Evolutionary conservation across 2,888 invertebrate genomes (phyloP), one percentile per base, ranked within the genome.

Genomic region (Dusona sp.): DNA sequence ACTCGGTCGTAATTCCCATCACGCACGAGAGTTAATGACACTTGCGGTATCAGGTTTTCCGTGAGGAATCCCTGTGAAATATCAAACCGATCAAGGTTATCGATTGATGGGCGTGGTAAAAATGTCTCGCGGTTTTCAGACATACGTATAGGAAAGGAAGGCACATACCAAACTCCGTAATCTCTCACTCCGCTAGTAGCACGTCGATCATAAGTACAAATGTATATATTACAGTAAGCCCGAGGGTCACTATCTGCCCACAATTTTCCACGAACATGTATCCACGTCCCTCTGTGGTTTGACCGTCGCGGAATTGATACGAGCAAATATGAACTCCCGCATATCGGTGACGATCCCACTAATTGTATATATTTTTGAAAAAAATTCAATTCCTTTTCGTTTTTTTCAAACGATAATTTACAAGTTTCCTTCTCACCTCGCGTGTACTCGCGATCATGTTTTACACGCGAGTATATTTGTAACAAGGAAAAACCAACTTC

Each of bases 41-140:
- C 54, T 87, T 29, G 48, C 8, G 88, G 80, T 89, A 90, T 91
- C 90, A 84, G 89, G 87, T 90, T 91, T 90, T 88, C 57, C 64
- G 29, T 25, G 87, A 86, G 89, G 91, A 90, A 92, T 92, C 88
- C 83, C 77, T 79, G 88, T 61, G 74, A 75, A 75, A 38, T 64
- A 85, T 65, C 67, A 74, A 73, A 65, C 64, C 79, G 79, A 87
- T 84, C 81, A 87, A 84, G 85, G 84, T 79, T 73, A 65, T 33
- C 72, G 68, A 84, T 83, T 67, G 36, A 85, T 73, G 84, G 84
- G 75, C 82, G 82, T 85, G 87, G 77, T 61, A 11, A 82, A 42
- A 54, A 22, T 74, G 48, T 80, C 77, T 72, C 67, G 77, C 29
- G 77, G 72, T 65, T 64, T 74, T 42, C 68, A 61, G 77, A 51